Conservation (phyloP, 2,113 vertebrate species). For the Xiphorhynchus elegans region DNA sequence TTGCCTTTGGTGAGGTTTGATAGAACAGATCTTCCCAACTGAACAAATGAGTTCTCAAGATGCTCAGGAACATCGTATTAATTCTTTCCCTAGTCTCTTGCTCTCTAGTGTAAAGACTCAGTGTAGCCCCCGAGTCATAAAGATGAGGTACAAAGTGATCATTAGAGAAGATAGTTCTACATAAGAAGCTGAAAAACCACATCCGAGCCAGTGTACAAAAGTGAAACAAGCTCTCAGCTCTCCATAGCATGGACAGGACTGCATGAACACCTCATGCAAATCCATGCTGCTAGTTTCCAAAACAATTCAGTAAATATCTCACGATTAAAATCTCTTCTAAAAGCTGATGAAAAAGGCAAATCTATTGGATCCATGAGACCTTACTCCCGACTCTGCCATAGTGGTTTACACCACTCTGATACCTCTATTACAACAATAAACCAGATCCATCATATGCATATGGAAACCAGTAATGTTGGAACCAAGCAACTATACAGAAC, state of each 20-base stretch:
- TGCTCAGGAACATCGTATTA: background rate
- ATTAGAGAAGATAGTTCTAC: background rate
- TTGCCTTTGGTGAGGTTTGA: background rate
- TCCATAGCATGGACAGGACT: background rate
- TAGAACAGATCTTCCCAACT: background rate
- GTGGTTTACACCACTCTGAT: background rate
- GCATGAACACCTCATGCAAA: background rate
- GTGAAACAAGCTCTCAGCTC: background rate
- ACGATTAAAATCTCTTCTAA: background rate
- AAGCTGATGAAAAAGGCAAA: background rate
- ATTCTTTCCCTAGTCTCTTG: background rate
- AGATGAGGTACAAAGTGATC: background rate
- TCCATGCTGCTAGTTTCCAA: background rate
- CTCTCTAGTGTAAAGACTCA: background rate
- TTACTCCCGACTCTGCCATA: background rate
- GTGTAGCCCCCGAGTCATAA: rapidly evolving
- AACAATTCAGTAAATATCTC: background rate
- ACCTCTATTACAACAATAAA: background rate
- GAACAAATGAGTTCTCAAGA: background rate
- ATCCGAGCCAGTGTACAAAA: background rate
- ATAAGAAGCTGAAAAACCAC: background rate
- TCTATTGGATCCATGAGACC: background rate
- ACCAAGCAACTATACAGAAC: slow-evolving; percentile 45
- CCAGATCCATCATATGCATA: background rate
- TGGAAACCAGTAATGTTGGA: slow-evolving; percentile 3